A percentile compares a stretch with the other conserved stretches of the same genome.
These are phyloP conservation scores for Capreolus pygargus DNA, from an alignment of 2,113 vertebrate genomes.

Conservation along the genomic window DNA sequence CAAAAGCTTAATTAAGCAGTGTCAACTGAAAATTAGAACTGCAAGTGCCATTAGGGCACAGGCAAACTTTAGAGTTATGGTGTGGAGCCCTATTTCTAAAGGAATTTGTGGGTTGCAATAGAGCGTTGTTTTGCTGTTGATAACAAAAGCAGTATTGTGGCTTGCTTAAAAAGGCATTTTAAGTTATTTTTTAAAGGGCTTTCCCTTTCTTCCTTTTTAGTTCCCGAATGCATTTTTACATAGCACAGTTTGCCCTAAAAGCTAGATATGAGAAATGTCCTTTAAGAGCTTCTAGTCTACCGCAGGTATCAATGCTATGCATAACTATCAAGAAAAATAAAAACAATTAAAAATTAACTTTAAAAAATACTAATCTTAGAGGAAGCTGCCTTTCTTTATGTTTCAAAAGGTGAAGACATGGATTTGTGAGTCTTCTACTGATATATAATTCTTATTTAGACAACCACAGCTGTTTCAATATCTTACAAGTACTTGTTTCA, in stretches of 20 bases:
- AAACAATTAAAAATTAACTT: background rate
- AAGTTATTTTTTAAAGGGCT: background rate
- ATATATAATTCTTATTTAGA: background rate
- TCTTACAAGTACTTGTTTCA: background rate
- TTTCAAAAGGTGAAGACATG: background rate
- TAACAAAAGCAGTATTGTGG: background rate
- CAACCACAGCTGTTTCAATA: background rate
- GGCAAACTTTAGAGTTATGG: background rate
- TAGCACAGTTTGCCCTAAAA: background rate
- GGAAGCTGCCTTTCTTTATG: background rate
- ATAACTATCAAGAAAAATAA: background rate
- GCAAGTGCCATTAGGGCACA: background rate
- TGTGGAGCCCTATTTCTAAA: background rate
- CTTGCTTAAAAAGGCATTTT: background rate
- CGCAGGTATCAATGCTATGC: background rate
- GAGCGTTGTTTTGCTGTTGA: background rate
- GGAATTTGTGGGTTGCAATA: background rate
- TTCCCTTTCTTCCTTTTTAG: background rate
- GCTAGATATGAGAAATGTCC: background rate
- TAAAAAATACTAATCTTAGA: background rate
- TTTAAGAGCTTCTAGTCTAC: background rate
- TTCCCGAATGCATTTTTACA: background rate
- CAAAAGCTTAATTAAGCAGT: constrained; percentile 1
- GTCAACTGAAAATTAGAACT: background rate
- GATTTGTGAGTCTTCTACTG: background rate